phyloP scores from a whole-genome alignment of 2,113 vertebrate genomes.

The Todiramphus saurophagus region DNA sequence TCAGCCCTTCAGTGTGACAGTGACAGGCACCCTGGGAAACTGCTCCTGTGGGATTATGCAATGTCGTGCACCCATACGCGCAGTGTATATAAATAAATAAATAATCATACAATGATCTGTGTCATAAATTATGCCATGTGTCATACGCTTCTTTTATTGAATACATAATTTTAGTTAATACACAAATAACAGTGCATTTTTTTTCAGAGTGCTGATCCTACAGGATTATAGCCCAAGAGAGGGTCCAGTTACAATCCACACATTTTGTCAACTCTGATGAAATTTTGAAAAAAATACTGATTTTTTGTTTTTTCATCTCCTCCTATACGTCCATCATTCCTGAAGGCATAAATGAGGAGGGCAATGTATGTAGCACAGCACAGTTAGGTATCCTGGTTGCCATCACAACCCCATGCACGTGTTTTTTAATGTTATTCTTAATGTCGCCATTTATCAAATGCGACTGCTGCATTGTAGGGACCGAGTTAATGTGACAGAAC shows the following conservation, averaged over 20 bases:
- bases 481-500: conserved; percentile 51
- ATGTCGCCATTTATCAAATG: conserved; percentile 30
- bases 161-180: no score
- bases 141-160: neutral
- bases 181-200: neutral
- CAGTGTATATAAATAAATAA: neutral
- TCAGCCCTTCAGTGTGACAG: neutral
- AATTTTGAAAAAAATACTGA: neutral
- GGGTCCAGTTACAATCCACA: neutral
- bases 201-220: neutral
- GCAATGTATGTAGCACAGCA: neutral
- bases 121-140: neutral
- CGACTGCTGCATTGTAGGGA: neutral
- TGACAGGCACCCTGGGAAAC: neutral
- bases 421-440: conserved; percentile 39
- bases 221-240: neutral
- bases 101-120: neutral
- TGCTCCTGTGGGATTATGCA: neutral
- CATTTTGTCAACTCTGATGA: neutral
- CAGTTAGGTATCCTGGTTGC: conserved; percentile 38
- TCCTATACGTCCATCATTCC: neutral
- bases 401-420: conserved; percentile 27
- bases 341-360: neutral
- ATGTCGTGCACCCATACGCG: neutral
- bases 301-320: neutral